Evolutionary conservation across 2,113 vertebrate genomes (phyloP).

Genomic region (Proterorhinus semilunaris): DNA sequence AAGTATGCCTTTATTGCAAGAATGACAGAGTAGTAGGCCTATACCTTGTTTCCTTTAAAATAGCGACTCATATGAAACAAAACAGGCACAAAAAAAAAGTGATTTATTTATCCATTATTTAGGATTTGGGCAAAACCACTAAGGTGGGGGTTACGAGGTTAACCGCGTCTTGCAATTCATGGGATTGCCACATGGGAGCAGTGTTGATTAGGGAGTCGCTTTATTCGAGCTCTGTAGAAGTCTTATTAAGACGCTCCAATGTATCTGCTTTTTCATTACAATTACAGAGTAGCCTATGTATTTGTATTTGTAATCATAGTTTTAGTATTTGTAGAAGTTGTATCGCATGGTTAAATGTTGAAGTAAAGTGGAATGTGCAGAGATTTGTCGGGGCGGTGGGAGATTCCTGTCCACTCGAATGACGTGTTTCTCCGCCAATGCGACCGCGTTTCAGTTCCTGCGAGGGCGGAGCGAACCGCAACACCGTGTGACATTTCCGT

Average conservation of each 20-base stretch:
- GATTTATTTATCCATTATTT: too few species aligned
- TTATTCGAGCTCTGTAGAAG: background rate
- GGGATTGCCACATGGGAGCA: slow-evolving; percentile 16
- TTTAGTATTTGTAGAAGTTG: background rate
- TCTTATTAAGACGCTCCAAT: too few species aligned
- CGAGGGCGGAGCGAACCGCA: slow-evolving; percentile 30
- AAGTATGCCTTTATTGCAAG: too few species aligned
- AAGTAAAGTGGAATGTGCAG: background rate
- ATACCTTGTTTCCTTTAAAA: too few species aligned
- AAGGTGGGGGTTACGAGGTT: too few species aligned
- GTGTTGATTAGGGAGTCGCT: slow-evolving; percentile 6
- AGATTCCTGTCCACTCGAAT: slow-evolving; percentile 53
- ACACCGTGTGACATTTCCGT: slow-evolving; percentile 43
- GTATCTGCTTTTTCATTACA: too few species aligned
- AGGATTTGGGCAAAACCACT: too few species aligned
- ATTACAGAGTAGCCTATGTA: background rate
- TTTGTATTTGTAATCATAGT: too few species aligned
- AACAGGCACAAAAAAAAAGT: too few species aligned
- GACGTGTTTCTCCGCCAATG: slow-evolving; percentile 49
- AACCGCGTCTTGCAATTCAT: slow-evolving; percentile 8
- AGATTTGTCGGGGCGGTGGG: slow-evolving; percentile 36
- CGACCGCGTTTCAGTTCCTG: background rate
- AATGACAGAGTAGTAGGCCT: too few species aligned
- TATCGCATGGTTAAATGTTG: background rate
- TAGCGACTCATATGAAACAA: too few species aligned